These are phyloP conservation scores for Corynorhinus townsendii DNA, from an alignment of 2,113 vertebrate species.

Conservation along the genomic window DNA sequence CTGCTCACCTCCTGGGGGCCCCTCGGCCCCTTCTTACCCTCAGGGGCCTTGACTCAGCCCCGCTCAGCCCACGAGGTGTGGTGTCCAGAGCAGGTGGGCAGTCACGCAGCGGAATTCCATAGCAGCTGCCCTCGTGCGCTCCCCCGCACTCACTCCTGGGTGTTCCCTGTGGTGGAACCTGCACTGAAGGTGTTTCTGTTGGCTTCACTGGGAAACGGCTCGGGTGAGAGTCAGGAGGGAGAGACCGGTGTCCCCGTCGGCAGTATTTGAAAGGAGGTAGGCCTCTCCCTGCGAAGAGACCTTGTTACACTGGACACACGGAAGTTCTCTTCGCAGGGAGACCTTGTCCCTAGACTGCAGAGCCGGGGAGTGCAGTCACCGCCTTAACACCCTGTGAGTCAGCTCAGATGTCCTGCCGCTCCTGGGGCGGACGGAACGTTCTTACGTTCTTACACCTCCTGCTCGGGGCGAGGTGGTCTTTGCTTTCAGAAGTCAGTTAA, in stretches of 20 bases:
- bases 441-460: too few species aligned
- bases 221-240: not conserved
- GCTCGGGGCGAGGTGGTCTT: not conserved
- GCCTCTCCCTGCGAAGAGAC: not conserved
- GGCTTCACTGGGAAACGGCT: not conserved
- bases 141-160: not conserved
- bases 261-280: not conserved
- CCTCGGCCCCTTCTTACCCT: too few species aligned
- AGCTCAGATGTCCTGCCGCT: not conserved
- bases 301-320: accelerated
- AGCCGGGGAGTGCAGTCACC: not conserved
- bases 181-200: not conserved
- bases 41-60: too few species aligned
- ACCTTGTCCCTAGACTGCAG: not conserved
- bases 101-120: not conserved
- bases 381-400: not conserved
- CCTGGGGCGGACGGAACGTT: not conserved
- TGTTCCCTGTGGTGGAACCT: not conserved
- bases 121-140: not conserved
- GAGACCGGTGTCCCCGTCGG: not conserved
- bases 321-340: not conserved
- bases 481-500: not conserved
- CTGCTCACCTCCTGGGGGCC: too few species aligned
- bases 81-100: not conserved
- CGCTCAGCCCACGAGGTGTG: too few species aligned